Evolutionary conservation across 2,888 invertebrate species (phyloP).

Genomic region (Danaus chrysippus): DNA sequence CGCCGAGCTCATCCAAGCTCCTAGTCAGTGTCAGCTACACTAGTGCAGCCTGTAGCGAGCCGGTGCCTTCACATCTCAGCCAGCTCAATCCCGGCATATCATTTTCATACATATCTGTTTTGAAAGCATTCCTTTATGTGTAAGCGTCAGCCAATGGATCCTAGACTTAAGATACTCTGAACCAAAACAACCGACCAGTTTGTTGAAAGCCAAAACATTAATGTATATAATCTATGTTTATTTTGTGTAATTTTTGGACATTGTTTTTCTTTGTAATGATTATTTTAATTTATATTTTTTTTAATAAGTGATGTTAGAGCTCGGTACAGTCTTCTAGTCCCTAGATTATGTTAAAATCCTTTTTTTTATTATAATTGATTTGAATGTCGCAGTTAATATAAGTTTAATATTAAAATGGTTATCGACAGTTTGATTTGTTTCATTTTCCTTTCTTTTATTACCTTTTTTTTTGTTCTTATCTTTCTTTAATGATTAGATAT

Average conservation of each 20-base stretch:
- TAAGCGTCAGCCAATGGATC: no score
- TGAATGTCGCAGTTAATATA: slow-evolving; percentile 64
- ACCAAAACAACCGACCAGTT: no score
- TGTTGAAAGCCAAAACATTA: no score
- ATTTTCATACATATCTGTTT: no score
- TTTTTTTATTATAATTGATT: slow-evolving; percentile 45
- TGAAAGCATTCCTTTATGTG: no score
- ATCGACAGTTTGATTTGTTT: slow-evolving; percentile 40
- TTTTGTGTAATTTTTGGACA: slow-evolving; percentile 10
- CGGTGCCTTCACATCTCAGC: no score
- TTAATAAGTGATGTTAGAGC: slow-evolving; percentile 44
- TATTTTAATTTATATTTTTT: slow-evolving; percentile 21
- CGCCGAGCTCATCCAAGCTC: no score
- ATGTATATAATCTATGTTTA: not conserved
- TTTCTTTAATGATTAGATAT: not conserved
- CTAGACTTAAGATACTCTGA: no score
- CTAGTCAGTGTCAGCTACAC: no score
- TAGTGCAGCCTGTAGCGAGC: no score
- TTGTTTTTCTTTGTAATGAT: slow-evolving; percentile 2
- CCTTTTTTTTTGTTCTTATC: not conserved
- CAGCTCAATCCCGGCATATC: no score
- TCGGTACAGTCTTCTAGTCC: slow-evolving; percentile 70
- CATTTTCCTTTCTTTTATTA: slow-evolving; percentile 28
- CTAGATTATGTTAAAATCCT: slow-evolving; percentile 58
- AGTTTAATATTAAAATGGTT: slow-evolving; percentile 73